Evolutionary conservation across 1,140 invertebrate genomes (phyloP), one percentile per base, ranked within the genome.

Genomic region (Solenopsis invicta): DNA sequence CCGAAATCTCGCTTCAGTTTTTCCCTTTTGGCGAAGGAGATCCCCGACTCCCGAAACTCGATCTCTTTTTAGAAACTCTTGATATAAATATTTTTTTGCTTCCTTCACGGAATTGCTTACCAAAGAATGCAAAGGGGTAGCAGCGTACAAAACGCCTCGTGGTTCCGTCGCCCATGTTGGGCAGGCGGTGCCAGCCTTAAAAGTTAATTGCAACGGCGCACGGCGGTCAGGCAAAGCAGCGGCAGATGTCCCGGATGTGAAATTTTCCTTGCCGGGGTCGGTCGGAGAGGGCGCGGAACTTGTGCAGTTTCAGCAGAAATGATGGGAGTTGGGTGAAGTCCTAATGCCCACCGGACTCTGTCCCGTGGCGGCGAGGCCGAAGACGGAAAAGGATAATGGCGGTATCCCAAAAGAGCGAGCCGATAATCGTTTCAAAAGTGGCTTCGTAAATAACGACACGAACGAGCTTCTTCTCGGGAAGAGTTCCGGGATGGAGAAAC

Each of bases 121-220:
- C 6, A 16, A 61, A 54, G 41, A 82, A 81, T 54, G 67, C 34
- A 13, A 13, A 56, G 24, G 76, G 24, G 4, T 34, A 24, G 18
- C 29, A 21, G 37, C 41, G 16, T 21, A 82, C 52, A 24, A 62
- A 74, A 50, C 24, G 54, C 54, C 69, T 50, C 21, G 41, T 12
- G 80, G 13, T 75, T 50, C 80, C 24, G 2, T 21, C 52, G 37
- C 5, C 52, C 52, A 82, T 82, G 52, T 45, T 29, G 45, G 71
- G 37, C 77, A 87, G 24, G 29, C 62, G 72, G 77, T 50, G 52
- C 72, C 29, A 61, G 71, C 56, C 88, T 90, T 90, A 84, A 87
- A 90, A 90, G 89, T 90, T 90, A 90, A 90, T 89, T 89, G 89
- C 69, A 66, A 87, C 52, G 85, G 34, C 59, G 72, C 61, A 87